Evolutionary conservation across 2,888 invertebrate species (phyloP).

Genomic region (Entomobrya multifasciata): DNA sequence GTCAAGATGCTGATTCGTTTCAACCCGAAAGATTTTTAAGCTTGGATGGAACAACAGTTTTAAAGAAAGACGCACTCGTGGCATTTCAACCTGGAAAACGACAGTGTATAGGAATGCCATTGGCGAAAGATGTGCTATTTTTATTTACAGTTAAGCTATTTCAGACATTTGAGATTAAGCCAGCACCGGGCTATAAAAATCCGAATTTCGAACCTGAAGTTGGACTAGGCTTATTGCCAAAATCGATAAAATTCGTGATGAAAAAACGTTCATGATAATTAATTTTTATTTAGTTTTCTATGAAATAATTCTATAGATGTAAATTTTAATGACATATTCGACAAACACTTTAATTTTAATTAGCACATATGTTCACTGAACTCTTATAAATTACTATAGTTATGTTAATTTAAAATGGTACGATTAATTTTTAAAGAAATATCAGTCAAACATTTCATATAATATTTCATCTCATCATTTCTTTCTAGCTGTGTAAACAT

Average conservation of each 20-base stretch:
- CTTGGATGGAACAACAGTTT: background rate
- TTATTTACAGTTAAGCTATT: slow-evolving; percentile 7
- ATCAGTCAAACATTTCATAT: too few species aligned
- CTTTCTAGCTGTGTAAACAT: too few species aligned
- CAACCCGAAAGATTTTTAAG: slow-evolving; percentile 76
- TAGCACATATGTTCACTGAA: background rate
- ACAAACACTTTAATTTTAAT: background rate
- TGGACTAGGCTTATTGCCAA: background rate
- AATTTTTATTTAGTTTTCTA: too few species aligned
- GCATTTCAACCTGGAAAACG: slow-evolving; percentile 1
- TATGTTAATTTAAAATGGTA: too few species aligned
- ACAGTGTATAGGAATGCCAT: background rate
- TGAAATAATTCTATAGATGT: too few species aligned
- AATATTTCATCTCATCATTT: too few species aligned
- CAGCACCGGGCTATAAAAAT: background rate
- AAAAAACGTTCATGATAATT: too few species aligned
- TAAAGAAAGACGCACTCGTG: background rate
- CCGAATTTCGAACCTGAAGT: slow-evolving; percentile 20
- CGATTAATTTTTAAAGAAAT: too few species aligned
- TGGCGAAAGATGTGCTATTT: slow-evolving; percentile 33
- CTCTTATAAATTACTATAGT: background rate
- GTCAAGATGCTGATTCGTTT: slow-evolving; percentile 75
- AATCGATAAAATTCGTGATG: slow-evolving; percentile 2
- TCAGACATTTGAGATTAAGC: background rate
- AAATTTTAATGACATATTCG: too few species aligned